These are phyloP conservation scores for Cheilosia soror DNA, from an alignment of 2,888 invertebrate species.

Conservation along the genomic window DNA sequence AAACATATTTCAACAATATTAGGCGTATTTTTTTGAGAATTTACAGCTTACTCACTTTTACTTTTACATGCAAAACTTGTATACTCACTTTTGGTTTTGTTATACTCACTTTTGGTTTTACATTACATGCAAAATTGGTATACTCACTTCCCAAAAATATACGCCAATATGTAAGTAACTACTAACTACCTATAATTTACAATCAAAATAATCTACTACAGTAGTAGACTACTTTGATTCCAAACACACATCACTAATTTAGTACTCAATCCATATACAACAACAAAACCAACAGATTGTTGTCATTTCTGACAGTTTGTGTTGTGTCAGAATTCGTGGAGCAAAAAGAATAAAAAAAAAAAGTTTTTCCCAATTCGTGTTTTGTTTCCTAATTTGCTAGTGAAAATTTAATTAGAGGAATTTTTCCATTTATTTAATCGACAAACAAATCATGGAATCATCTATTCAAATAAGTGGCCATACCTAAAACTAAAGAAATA, in stretches of 20 bases:
- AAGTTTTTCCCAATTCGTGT: slow-evolving; percentile 60
- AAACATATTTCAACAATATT: too few relatives aligned
- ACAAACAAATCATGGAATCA: slow-evolving; percentile 25
- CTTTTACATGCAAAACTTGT: too few relatives aligned
- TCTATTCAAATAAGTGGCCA: slow-evolving; percentile 1
- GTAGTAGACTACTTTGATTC: not conserved
- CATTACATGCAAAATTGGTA: too few relatives aligned
- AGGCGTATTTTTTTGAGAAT: too few relatives aligned
- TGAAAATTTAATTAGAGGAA: slow-evolving; percentile 51
- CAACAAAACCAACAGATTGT: slow-evolving; percentile 35
- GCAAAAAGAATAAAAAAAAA: slow-evolving; percentile 28
- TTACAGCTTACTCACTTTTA: too few relatives aligned
- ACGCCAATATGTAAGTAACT: too few relatives aligned
- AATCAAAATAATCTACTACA: slow-evolving; percentile 43
- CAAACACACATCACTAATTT: slow-evolving; percentile 38
- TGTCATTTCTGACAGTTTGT: slow-evolving; percentile 50
- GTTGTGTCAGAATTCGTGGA: slow-evolving; percentile 69
- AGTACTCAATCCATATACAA: slow-evolving; percentile 33
- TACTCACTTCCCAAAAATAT: too few relatives aligned
- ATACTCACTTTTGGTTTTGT: too few relatives aligned
- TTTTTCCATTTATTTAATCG: slow-evolving; percentile 16
- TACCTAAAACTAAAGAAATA: slow-evolving; percentile 7
- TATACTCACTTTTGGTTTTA: too few relatives aligned
- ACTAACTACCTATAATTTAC: too few relatives aligned
- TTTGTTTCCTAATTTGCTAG: slow-evolving; percentile 66